Base-by-base conservation (phyloP, 2,113 vertebrate genomes). In the Lamprologus lemairii region DNA sequence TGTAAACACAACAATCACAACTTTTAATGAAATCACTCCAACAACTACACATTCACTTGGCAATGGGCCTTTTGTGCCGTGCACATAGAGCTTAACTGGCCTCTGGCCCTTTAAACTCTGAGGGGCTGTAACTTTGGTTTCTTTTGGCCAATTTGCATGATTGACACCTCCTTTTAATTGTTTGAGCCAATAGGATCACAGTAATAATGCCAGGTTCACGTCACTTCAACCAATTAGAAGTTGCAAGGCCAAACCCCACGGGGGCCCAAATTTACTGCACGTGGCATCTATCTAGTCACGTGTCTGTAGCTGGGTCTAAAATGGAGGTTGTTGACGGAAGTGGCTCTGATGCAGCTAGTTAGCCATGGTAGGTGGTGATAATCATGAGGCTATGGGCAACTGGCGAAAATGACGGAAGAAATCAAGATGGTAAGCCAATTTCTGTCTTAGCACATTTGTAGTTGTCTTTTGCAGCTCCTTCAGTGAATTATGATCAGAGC, bases 321-420 rank as follows among this genome's bases (percentile, higher is more conserved):
- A 53, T 53, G 19, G 49, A 53, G 51, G 9, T 21, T 21, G 51
- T 0, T 54, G 51, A 54, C 3, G 5, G 51, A 54, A 54, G 9
- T 54, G 9, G 5, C n/a, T 54, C 51, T 54, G 51, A 54, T 54
- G 51, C 51, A 54, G 51, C n/a, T 54, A 54, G 51, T 54, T 54
- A 54, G n/a, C 51, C n/a, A 54, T 54, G 9, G 5, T 21, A 54
- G 51, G 1, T 54, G 51, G n/a, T 54, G 51, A 54, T 54, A 54
- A 54, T 54, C n/a, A 53, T 21, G 1, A 53, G 51, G 51, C 51
- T 53, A n/a, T 53, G 0, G 0, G 19, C 9, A 53, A 53, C 51
- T 0, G 19, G 0, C 0, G 0, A 53, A 53, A 53, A 53, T 21
- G 9, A 53, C 0, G 19, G 0, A 21, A 5, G 2, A 21, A 53